phyloP scores from a whole-genome alignment of 2,797 vertebrate species.

The Uromys caudimaculatus region DNA sequence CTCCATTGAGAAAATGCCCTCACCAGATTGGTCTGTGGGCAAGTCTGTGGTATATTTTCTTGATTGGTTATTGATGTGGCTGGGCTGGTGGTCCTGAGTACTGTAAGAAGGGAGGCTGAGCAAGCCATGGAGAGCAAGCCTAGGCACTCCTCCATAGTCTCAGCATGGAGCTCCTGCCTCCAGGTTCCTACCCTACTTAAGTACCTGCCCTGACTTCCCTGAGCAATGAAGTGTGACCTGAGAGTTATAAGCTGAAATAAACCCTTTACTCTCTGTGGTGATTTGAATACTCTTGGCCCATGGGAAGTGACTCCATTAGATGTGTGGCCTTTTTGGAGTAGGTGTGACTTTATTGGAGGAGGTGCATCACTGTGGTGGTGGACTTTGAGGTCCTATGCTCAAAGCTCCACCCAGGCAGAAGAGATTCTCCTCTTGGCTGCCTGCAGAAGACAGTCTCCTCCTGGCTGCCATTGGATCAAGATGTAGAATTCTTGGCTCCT shows the following conservation, averaged over 20 bases:
- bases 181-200: not conserved
- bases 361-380: not conserved
- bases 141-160: not conserved
- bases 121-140: not conserved
- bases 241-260: not conserved
- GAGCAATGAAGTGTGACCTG: not conserved
- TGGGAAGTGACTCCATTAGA: not conserved
- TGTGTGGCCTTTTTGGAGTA: not conserved
- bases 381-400: not conserved
- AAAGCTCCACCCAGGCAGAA: not conserved
- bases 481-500: not conserved
- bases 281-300: not conserved
- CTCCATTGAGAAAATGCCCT: not conserved
- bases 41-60: not conserved
- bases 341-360: not conserved
- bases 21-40: not conserved
- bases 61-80: not conserved
- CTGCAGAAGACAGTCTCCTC: no score
- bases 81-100: not conserved
- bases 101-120: not conserved
- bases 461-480: not conserved
- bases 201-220: not conserved
- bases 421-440: not conserved
- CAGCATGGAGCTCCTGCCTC: not conserved
- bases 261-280: not conserved